A percentile compares a stretch with the other conserved stretches of the same genome.
These are phyloP conservation scores for Selenia dentaria DNA, from an alignment of 2,888 invertebrate genomes.

Conservation along the genomic window DNA sequence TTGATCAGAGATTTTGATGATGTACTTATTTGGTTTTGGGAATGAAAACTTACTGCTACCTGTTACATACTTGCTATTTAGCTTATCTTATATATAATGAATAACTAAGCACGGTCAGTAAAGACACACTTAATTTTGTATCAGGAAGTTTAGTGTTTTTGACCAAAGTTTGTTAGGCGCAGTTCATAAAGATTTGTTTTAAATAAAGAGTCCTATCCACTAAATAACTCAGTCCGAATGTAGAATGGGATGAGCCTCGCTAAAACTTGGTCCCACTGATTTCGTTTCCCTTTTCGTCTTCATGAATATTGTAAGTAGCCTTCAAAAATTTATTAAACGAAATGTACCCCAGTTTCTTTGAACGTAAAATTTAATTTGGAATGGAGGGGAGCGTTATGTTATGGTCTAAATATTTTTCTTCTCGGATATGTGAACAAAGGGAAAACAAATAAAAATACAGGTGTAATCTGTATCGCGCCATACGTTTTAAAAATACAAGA, in stretches of 20 bases:
- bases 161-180: too few relatives aligned
- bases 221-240: constrained; percentile 28
- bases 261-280: constrained; percentile 44
- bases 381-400: constrained; percentile 34
- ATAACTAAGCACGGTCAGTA: too few relatives aligned
- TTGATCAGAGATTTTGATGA: too few relatives aligned
- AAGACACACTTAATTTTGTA: too few relatives aligned
- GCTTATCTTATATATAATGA: too few relatives aligned
- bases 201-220: constrained; percentile 23
- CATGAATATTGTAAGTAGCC: constrained; percentile 50
- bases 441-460: constrained; percentile 14
- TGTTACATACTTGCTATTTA: too few relatives aligned
- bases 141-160: too few relatives aligned
- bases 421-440: constrained; percentile 14
- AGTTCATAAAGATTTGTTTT: constrained; percentile 31
- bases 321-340: constrained; percentile 49
- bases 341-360: constrained; percentile 43
- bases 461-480: constrained; percentile 12
- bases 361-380: constrained; percentile 47
- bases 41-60: too few relatives aligned
- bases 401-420: constrained; percentile 44
- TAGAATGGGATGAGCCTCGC: constrained; percentile 21
- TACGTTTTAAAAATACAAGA: too few relatives aligned
- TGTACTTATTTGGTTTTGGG: too few relatives aligned
- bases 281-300: constrained; percentile 40